These are phyloP conservation scores for Acanthaster planci DNA, from an alignment of 35 echinoderm and acorn worm genomes.

Conservation along the genomic window DNA sequence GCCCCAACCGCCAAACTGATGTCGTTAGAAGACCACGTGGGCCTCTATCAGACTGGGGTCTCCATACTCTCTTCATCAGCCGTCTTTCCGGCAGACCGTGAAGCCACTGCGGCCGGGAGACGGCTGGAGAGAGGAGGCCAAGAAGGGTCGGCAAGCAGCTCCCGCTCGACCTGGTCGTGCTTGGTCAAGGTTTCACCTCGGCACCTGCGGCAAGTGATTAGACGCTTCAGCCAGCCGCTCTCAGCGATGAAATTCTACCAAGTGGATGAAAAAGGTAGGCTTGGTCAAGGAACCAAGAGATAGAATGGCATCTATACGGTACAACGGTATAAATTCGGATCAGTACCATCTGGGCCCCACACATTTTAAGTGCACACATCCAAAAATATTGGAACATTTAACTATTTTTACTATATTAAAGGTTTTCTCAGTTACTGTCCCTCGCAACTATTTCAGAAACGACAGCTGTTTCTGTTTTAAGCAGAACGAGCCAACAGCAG, in stretches of 20 bases:
- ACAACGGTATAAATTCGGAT: too few species aligned
- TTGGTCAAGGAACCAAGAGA: too few species aligned
- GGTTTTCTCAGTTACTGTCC: too few species aligned
- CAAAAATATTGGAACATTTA: too few species aligned
- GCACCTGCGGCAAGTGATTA: slow-evolving; percentile 56
- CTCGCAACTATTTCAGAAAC: too few species aligned
- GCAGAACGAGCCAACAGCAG: too few species aligned
- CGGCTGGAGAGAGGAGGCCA: slow-evolving; percentile 72
- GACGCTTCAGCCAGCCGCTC: slow-evolving; percentile 46
- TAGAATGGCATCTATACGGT: too few species aligned
- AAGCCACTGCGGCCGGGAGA: not conserved
- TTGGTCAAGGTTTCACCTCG: slow-evolving; percentile 47
- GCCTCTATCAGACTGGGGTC: not conserved
- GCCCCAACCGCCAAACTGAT: not conserved
- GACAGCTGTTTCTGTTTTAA: too few species aligned
- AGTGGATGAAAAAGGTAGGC: too few species aligned
- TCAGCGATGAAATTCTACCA: slow-evolving; percentile 77
- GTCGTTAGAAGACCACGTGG: not conserved
- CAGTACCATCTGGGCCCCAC: too few species aligned
- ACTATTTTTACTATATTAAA: too few species aligned
- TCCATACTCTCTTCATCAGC: not conserved
- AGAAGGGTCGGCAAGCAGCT: slow-evolving; percentile 58
- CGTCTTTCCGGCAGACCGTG: not conserved
- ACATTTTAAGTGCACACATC: too few species aligned
- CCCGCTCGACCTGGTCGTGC: slow-evolving; percentile 50